Base-by-base conservation (phyloP, 2,113 vertebrate species). In the Rhea pennata region DNA sequence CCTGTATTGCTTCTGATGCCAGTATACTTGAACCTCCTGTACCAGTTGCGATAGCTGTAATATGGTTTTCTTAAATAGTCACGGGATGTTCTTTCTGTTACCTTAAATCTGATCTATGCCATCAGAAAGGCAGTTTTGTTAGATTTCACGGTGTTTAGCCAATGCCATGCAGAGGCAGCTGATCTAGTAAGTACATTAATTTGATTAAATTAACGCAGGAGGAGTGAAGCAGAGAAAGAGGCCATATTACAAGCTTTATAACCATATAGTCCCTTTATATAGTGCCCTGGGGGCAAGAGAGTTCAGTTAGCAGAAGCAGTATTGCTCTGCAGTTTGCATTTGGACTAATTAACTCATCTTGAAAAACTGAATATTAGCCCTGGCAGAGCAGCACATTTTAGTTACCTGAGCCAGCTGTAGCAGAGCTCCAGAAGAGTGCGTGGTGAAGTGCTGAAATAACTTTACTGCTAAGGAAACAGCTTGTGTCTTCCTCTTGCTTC, bases 21-120 rank as follows among this genome's bases (percentile, higher is more conserved):
- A 40, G 74, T 90, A 15, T 76, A 50, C 39, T 71, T 83, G 3
- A 74, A 31, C 64, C 33, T 33, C 73, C 78, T 9, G 50, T 79
- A 39, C 50, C 5, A 54, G 3, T 72, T 69, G 27, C 59, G 69
- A 46, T n/a, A 59, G 56, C 15, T 69, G 1, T 50, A 40, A 67
- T 84, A 87, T 73, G 91, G 11, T 96, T 94, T 90, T 62, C 61
- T 77, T 92, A 69, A 88, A 74, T 87, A 70, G 54, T 54, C 33
- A 66, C 16, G 27, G 13, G 42, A 19, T 5, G 1, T 58, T 87
- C 48, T 78, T 86, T 84, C 40, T 66, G 7, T 89, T 74, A 77
- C 66, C 74, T 50, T 85, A 51, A 61, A 31, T 78, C 53, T 92
- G 61, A 61, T 24, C 31, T 80, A 7, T 46, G 39, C 59, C 42